phyloP scores from a whole-genome alignment of 2,888 invertebrate genomes.

The Lasioglossum pauxillum region DNA sequence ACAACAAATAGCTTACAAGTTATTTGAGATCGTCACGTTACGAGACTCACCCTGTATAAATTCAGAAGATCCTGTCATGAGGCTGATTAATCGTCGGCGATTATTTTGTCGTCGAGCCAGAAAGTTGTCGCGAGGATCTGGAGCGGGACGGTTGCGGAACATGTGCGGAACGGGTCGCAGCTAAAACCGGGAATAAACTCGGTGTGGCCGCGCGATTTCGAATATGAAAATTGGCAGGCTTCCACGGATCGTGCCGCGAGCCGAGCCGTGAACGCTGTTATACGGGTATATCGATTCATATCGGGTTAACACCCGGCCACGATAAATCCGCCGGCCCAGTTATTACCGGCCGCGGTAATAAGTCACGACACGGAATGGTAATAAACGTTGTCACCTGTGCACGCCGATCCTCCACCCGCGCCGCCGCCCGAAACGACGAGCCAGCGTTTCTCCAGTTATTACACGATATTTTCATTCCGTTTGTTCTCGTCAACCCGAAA shows the following conservation, averaged over 20 bases:
- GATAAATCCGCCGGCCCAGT: slow-evolving; percentile 59
- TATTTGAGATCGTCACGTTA: too few species aligned
- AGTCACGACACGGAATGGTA: slow-evolving; percentile 64
- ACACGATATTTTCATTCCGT: slow-evolving; percentile 43
- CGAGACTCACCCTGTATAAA: too few species aligned
- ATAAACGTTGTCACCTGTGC: slow-evolving; percentile 62
- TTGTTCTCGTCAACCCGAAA: background rate
- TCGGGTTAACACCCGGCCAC: slow-evolving; percentile 59
- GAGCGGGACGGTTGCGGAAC: background rate
- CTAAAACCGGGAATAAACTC: slow-evolving; percentile 18
- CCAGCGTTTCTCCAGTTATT: slow-evolving; percentile 45
- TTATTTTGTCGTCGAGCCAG: slow-evolving; percentile 2
- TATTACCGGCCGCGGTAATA: slow-evolving; percentile 62
- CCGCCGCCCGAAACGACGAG: slow-evolving; percentile 27
- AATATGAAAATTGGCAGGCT: slow-evolving; percentile 54
- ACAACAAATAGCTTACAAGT: too few species aligned
- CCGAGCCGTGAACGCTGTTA: background rate
- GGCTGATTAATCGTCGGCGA: background rate
- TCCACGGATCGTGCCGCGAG: slow-evolving; percentile 22
- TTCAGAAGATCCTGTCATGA: background rate
- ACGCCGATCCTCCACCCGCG: background rate
- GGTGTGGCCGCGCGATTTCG: slow-evolving; percentile 18
- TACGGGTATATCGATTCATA: slow-evolving; percentile 59
- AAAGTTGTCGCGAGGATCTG: slow-evolving; percentile 6
- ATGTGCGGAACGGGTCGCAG: background rate